phyloP scores from a whole-genome alignment of 2,113 vertebrate species.

The Sapajus apella region DNA sequence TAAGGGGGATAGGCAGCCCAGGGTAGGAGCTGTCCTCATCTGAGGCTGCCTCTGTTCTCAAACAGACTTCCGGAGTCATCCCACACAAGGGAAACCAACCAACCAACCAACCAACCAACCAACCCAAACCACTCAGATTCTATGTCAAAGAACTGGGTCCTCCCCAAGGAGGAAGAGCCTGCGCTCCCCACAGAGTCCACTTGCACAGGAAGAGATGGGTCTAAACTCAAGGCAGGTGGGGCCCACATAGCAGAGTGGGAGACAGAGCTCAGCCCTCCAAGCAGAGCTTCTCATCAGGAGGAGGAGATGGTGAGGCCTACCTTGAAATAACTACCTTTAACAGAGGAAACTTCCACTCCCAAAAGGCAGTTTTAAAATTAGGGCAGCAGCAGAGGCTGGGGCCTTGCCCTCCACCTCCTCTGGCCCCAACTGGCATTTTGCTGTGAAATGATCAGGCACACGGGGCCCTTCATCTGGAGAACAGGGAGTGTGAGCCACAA shows the following conservation, averaged over 20 bases:
- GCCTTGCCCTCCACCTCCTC: neutral
- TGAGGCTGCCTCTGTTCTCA: neutral
- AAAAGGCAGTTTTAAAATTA: conserved; percentile 60
- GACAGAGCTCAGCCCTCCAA: neutral
- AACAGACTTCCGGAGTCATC: neutral
- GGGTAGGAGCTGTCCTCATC: neutral
- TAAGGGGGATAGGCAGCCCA: neutral
- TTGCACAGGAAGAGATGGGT: neutral
- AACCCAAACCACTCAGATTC: neutral
- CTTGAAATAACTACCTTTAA: conserved; percentile 53
- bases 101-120: conserved; percentile 32
- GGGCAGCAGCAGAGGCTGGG: conserved; percentile 43
- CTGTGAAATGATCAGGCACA: conserved; percentile 26
- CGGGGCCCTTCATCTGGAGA: conserved; percentile 41
- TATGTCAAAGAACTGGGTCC: neutral
- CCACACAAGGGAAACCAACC: neutral
- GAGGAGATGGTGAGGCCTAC: conserved; percentile 42
- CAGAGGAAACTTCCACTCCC: conserved; percentile 55
- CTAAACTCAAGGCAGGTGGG: neutral
- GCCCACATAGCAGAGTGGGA: neutral
- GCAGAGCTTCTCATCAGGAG: conserved; percentile 26
- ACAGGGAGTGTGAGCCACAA: conserved; percentile 48
- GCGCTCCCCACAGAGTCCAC: neutral
- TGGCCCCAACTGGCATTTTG: conserved; percentile 39
- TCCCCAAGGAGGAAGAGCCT: neutral